Percentiles rank a stretch among this genome's conserved stretches.
Conservation (phyloP, 53 echinoderm and acorn worm species). For the Echinometra lucunter region DNA sequence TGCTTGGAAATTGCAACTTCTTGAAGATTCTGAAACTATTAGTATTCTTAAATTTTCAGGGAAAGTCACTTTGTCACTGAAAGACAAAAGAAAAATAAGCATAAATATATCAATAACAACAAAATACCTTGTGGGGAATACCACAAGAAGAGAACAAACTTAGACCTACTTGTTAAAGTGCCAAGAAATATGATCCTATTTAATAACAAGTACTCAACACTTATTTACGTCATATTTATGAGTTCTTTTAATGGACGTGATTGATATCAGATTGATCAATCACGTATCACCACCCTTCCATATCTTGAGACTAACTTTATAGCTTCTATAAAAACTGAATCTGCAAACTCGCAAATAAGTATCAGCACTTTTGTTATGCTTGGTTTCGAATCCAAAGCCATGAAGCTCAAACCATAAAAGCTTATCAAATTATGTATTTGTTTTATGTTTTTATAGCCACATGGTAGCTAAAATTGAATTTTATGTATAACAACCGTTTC, state of each 20-base stretch:
- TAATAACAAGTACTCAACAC: background rate
- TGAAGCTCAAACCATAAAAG: background rate
- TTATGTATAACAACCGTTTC: background rate
- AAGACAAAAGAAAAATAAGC: too few relatives aligned
- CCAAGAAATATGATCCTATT: background rate
- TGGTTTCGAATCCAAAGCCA: background rate
- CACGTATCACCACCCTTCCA: background rate
- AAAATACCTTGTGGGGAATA: background rate
- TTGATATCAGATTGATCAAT: background rate
- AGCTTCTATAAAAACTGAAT: background rate
- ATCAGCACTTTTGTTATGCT: background rate
- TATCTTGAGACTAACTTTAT: background rate
- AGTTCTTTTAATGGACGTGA: background rate
- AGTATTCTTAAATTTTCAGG: background rate
- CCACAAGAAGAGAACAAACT: background rate
- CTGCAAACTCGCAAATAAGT: background rate
- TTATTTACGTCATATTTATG: background rate
- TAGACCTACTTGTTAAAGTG: background rate
- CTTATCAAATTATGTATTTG: background rate
- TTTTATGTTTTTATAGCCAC: background rate
- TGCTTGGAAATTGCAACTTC: too few relatives aligned
- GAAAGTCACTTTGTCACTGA: too few relatives aligned
- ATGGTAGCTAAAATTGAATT: background rate
- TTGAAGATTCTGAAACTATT: background rate
- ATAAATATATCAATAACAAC: too few relatives aligned